phyloP scores from a whole-genome alignment of 64 coral and sea anemone species.

The Dendronephthya gigantea region DNA sequence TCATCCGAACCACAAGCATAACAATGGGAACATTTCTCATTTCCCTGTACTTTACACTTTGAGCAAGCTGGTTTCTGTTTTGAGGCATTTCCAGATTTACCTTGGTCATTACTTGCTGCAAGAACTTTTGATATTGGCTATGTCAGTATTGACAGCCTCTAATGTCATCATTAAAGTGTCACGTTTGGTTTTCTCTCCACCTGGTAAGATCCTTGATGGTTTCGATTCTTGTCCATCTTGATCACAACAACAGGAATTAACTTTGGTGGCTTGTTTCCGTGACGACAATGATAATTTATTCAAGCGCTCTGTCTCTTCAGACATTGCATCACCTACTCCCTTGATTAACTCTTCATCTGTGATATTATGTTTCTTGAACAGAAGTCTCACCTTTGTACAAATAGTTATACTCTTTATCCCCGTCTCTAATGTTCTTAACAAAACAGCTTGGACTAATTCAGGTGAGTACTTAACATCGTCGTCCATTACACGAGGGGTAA shows the following conservation, averaged over 20 bases:
- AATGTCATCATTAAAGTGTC: slow-evolving; percentile 4
- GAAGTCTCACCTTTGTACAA: neutral
- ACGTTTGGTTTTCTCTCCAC: neutral
- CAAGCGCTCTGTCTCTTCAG: neutral
- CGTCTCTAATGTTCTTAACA: neutral
- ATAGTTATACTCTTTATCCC: neutral
- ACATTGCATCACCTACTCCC: neutral
- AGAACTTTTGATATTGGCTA: neutral
- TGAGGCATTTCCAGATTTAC: no score
- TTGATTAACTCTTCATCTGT: neutral
- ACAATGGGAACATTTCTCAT: no score
- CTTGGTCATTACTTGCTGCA: no score
- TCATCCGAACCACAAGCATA: no score
- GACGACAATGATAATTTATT: neutral
- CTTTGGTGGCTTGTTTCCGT: neutral
- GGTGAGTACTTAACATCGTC: neutral
- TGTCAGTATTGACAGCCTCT: neutral
- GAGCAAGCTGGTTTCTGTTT: no score
- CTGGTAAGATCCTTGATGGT: neutral
- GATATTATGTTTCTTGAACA: neutral
- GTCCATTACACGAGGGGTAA: neutral
- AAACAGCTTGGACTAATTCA: neutral
- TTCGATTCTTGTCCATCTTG: neutral
- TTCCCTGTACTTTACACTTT: no score
- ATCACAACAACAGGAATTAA: neutral